These are phyloP conservation scores for Lithophane ornitopus DNA, from an alignment of 2,888 invertebrate species.

Conservation along the genomic window DNA sequence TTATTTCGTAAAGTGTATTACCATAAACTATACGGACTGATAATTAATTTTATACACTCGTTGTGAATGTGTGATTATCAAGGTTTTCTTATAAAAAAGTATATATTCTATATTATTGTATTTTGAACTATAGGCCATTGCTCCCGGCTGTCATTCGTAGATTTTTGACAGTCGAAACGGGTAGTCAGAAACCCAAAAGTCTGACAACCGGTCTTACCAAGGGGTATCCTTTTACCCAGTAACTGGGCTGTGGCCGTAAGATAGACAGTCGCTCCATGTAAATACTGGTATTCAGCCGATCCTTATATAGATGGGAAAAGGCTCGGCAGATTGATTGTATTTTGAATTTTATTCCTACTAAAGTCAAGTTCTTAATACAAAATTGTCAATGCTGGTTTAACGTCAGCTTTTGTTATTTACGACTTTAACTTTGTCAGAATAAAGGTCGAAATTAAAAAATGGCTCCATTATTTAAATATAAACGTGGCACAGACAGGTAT, in stretches of 20 bases:
- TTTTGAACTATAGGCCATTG: background rate
- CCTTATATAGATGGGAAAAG: too few species aligned
- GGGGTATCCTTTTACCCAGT: background rate
- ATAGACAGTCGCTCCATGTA: background rate
- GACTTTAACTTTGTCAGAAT: background rate
- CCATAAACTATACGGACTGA: conserved; percentile 19
- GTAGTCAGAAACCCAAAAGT: background rate
- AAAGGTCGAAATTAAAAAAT: background rate
- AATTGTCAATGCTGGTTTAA: background rate
- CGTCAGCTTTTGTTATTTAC: background rate
- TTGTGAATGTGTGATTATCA: background rate
- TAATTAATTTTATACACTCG: background rate
- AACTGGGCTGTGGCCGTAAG: background rate
- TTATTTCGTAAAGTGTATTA: conserved; percentile 23
- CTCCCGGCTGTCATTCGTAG: background rate
- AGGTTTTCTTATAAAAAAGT: background rate
- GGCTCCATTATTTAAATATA: too few species aligned
- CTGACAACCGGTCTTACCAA: background rate
- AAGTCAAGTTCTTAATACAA: too few species aligned
- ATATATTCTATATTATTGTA: background rate
- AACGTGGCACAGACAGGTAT: too few species aligned
- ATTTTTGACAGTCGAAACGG: background rate
- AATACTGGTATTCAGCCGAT: too few species aligned
- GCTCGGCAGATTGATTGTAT: too few species aligned
- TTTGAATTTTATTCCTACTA: too few species aligned